Base-by-base conservation (phyloP, 2,113 vertebrate species). In the Chrysochloris asiatica region DNA sequence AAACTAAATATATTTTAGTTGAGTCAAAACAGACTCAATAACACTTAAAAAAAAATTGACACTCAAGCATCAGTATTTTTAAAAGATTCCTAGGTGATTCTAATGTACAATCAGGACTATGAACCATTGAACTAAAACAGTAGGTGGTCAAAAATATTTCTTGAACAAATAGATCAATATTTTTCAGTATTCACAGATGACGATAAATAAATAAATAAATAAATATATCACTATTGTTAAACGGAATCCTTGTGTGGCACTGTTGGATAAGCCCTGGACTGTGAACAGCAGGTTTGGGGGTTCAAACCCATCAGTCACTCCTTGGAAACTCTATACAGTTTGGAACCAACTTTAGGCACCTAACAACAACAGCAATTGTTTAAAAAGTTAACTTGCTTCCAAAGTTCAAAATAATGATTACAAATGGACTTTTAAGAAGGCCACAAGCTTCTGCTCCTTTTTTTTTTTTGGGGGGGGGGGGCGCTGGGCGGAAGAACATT, bases 131-230 rank as follows among this genome's bases (percentile, higher is more conserved):
- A 22, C 8, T 69, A 59, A 8, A 81, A 36, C 1, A 81, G 16
- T 10, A 50, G 14, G 54, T 83, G 6, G 4, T 88, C 7, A 71
- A 71, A 82, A 82, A 59, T 2, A 48, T 26, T 72, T 86, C 4
- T n/a, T 48, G 13, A 92, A 43, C 50, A 88, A 67, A 59, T 11
- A 28, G 9, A n/a, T 6, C 8, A 24, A 38, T 88, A 59, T 75
- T 67, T 90, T 87, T 79, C 67, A 52, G 13, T 75, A 81, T 21
- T 67, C n/a, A 54, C n/a, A n/a, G n/a, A n/a, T n/a, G n/a, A n/a
- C n/a, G n/a, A n/a, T n/a, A n/a, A n/a, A n/a, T n/a, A 13, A 38
- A 11, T 38, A 9, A 72, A 89, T 30, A 63, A 72, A 59, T 48
- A 47, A 24, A 33, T 24, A 36, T 6, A 61, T 84, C 41, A 38